phyloP scores from a whole-genome alignment of 2,113 vertebrate species.

The Psettodes erumei region DNA sequence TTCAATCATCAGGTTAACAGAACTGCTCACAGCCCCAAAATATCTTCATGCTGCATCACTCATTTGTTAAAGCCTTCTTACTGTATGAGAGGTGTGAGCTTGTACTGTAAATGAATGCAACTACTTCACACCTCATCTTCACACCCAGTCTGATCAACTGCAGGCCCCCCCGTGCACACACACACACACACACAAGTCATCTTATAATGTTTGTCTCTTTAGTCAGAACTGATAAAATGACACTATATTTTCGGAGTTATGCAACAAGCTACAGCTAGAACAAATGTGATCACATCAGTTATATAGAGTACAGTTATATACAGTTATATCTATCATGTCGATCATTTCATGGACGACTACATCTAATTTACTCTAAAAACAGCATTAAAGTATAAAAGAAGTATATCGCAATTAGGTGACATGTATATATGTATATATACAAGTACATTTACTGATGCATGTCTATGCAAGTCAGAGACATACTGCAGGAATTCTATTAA shows the following conservation, averaged over 20 bases:
- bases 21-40: conserved; percentile 15
- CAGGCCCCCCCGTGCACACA: conserved; percentile 3
- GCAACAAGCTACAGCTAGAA: too few relatives aligned
- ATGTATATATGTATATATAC: too few relatives aligned
- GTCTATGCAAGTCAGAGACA: background rate
- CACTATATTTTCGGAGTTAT: background rate
- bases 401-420: background rate
- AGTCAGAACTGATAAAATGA: background rate
- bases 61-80: background rate
- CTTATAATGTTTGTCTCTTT: background rate
- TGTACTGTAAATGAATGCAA: conserved; percentile 9
- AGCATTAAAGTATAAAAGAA: background rate
- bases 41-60: background rate
- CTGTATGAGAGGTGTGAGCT: conserved; percentile 20
- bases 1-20: conserved; percentile 11
- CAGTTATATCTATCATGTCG: background rate
- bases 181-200: background rate
- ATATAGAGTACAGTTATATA: background rate
- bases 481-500: background rate
- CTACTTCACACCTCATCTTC: conserved; percentile 31
- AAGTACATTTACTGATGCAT: too few relatives aligned
- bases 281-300: too few relatives aligned
- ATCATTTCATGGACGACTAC: background rate
- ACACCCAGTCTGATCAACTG: conserved; percentile 22
- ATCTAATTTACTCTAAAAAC: background rate